Percentiles rank a stretch among this genome's conserved stretches.
These are phyloP conservation scores for Microtus californicus DNA, from an alignment of 2,797 vertebrate genomes.

Conservation along the genomic window DNA sequence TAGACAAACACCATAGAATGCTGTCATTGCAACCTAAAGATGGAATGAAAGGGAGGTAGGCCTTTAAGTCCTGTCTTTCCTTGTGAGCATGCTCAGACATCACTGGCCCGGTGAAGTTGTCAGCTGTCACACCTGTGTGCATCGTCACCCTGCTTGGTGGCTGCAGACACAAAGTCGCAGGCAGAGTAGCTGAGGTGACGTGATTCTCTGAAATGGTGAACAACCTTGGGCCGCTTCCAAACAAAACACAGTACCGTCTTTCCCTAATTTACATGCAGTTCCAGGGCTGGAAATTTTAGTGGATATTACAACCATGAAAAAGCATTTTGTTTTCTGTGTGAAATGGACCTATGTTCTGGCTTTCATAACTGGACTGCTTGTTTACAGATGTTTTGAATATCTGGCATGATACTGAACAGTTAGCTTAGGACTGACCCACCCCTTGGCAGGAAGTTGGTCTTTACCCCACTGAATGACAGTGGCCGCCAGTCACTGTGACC, in stretches of 20 bases:
- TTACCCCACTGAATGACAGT: neutral
- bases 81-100: fast-evolving
- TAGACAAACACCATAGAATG: neutral
- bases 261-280: conserved; percentile 65
- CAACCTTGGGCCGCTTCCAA: conserved; percentile 67
- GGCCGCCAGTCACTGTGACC: neutral
- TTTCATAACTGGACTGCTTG: conserved; percentile 32
- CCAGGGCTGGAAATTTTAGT: conserved; percentile 76
- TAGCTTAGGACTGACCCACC: neutral
- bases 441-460: conserved; percentile 1
- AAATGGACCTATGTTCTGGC: conserved; percentile 64
- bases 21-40: neutral
- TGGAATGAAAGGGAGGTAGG: neutral
- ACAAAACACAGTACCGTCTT: conserved; percentile 56
- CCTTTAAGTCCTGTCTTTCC: neutral
- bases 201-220: conserved; percentile 58
- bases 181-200: conserved; percentile 33
- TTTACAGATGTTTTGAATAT: conserved; percentile 51
- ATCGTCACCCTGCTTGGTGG: neutral
- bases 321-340: conserved; percentile 64
- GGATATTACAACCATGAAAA: conserved; percentile 55
- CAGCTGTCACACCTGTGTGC: neutral
- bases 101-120: neutral
- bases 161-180: neutral
- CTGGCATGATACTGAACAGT: conserved; percentile 60